Percentiles rank a stretch among this genome's conserved stretches.
These are phyloP conservation scores for Papilio helenus DNA, from an alignment of 1,140 invertebrate species.

Conservation along the genomic window DNA sequence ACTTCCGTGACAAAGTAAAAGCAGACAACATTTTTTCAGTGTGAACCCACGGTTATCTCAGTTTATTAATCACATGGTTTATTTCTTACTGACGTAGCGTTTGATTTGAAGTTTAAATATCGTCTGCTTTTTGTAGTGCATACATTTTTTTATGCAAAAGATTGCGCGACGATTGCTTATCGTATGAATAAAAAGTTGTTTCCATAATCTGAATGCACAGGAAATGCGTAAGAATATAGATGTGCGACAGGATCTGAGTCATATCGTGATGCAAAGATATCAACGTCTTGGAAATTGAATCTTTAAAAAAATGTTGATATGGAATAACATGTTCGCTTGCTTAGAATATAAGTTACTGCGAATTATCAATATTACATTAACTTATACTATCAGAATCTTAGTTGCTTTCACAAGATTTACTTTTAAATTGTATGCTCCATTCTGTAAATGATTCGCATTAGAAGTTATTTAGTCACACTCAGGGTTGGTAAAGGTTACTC, in stretches of 20 bases:
- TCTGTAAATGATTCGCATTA: too few relatives aligned
- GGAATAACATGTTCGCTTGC: background rate
- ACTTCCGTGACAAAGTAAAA: background rate
- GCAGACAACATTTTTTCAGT: background rate
- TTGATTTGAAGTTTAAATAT: background rate
- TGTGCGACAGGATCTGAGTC: conserved; percentile 12
- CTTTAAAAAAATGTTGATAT: background rate
- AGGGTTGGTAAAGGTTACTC: too few relatives aligned
- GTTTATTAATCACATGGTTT: too few relatives aligned
- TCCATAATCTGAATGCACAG: conserved; percentile 6
- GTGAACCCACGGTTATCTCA: too few relatives aligned
- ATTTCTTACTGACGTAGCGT: too few relatives aligned
- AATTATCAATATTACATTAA: background rate
- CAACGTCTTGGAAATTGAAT: background rate
- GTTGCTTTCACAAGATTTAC: too few relatives aligned
- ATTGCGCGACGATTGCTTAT: conserved; percentile 13
- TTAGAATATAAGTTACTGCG: background rate
- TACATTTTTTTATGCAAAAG: background rate
- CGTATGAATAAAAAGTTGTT: conserved; percentile 7
- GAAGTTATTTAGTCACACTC: too few relatives aligned
- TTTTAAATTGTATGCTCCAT: too few relatives aligned
- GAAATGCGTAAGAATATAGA: conserved; percentile 21
- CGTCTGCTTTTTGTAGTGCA: background rate
- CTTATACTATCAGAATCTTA: too few relatives aligned
- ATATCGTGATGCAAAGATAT: background rate